Base-by-base conservation (phyloP, 1,140 invertebrate genomes). In the Hetaerina americana region DNA sequence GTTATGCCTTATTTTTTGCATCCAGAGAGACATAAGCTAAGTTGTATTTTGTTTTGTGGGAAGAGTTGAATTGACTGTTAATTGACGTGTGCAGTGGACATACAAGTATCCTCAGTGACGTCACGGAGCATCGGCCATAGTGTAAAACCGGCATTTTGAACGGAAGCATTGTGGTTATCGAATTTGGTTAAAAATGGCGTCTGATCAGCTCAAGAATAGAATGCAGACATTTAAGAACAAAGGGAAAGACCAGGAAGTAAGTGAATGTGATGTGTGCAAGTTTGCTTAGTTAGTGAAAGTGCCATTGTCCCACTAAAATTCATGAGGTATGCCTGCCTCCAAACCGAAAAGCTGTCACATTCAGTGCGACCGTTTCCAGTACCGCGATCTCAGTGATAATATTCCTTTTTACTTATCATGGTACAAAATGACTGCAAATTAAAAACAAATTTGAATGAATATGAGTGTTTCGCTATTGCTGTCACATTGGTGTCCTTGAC, bases 141-240 rank as follows among this genome's bases (percentile, higher is more conserved):
- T 57, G 40, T n/a, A n/a, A 57, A 57, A 57, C 40, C 40, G 40
- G 40, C 40, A 57, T 57, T 57, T 57, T 57, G 40, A 57, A 57
- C 40, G 40, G 40, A 57, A 57, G 40, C 40, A 57, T 57, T 57
- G 40, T 57, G 40, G 40, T 57, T 57, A 57, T 57, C 40, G 40
- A 57, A 57, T 57, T 57, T 57, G 40, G 40, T 57, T 57, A 83
- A 90, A 88, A 89, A 92, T 91, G 89, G 89, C 89, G 86, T 85
- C 85, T 74, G 89, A 90, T 80, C 86, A 87, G 82, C 85, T 84
- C 82, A 90, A 90, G 85, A 89, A 87, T 85, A 89, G 94, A 82
- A 89, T 93, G 85, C 89, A 94, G 85, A 91, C 91, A 82, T 96
- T 96, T 82, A 97, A 96, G 89, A 96, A 96, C 86, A 95, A 95